Evolutionary conservation across 2,888 invertebrate species (phyloP).

Genomic region (Apomyelois bistriatella): DNA sequence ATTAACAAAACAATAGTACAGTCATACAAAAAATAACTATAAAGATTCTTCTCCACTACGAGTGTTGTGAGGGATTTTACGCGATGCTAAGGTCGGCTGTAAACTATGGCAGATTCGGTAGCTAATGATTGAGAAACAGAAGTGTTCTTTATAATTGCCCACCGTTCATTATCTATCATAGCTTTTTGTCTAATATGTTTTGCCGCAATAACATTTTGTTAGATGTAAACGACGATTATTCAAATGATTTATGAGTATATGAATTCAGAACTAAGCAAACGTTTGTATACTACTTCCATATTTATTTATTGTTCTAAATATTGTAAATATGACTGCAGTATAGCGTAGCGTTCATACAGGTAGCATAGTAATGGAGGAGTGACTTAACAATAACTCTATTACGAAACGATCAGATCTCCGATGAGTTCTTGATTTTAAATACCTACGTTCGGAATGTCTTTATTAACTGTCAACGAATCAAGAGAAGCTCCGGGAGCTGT

Average conservation of each 20-base stretch:
- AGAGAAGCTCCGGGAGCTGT: constrained; percentile 65
- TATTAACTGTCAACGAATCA: constrained; percentile 77
- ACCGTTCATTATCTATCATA: too few species aligned
- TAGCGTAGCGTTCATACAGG: not conserved
- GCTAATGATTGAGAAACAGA: too few species aligned
- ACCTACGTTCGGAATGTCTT: constrained; percentile 67
- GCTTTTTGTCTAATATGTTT: too few species aligned
- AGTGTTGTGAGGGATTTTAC: not conserved
- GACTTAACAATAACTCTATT: constrained; percentile 48
- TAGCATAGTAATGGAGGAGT: not conserved
- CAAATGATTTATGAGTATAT: too few species aligned
- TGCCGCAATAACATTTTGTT: too few species aligned
- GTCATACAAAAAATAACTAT: constrained; percentile 37
- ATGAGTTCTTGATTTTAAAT: constrained; percentile 60
- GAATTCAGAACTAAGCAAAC: too few species aligned
- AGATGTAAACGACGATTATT: too few species aligned
- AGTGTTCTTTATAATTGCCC: too few species aligned
- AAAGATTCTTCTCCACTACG: constrained; percentile 17
- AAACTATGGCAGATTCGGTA: too few species aligned
- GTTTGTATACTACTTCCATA: too few species aligned
- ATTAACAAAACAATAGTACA: constrained; percentile 39
- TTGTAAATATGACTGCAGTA: too few species aligned
- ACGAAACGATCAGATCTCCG: constrained; percentile 53
- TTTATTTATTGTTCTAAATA: too few species aligned
- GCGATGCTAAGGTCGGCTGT: not conserved